These are phyloP conservation scores for Lerista edwardsae DNA, from an alignment of 2,797 vertebrate genomes.

Conservation along the genomic window DNA sequence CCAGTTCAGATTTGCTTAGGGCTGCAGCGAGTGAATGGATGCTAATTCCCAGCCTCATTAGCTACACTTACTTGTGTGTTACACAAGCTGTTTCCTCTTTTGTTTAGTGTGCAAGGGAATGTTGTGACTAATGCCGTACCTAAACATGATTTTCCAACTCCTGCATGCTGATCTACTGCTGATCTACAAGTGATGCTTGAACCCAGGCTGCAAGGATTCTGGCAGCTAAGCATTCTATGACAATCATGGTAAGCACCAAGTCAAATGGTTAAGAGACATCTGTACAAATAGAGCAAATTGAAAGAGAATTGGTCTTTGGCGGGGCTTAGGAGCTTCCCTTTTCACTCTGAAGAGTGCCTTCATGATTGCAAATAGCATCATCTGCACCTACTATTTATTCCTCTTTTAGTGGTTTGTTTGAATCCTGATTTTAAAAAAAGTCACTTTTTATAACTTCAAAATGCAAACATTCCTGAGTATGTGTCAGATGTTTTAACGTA, in stretches of 20 bases:
- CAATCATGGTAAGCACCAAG: neutral
- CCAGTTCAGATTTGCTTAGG: neutral
- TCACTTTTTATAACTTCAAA: constrained; percentile 39
- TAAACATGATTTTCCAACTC: neutral
- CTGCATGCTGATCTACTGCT: neutral
- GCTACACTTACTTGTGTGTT: neutral
- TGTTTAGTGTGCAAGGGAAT: neutral
- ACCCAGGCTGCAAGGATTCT: neutral
- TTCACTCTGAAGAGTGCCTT: neutral
- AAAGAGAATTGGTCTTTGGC: neutral
- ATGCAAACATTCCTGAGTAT: constrained; percentile 24
- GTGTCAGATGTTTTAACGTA: neutral
- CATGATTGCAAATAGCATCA: constrained; percentile 50
- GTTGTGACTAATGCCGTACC: neutral
- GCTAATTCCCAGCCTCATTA: neutral
- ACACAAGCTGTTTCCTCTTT: no score
- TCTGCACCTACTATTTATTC: constrained; percentile 51
- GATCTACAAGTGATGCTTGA: neutral
- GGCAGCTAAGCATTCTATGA: neutral
- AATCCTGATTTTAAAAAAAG: constrained; percentile 26
- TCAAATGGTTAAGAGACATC: neutral
- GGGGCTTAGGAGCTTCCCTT: neutral
- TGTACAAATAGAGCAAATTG: neutral
- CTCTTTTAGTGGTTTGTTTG: neutral
- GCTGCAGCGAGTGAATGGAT: neutral